Conservation (phyloP, 2,888 invertebrate species). For the Rhorus exstirpatorius region DNA sequence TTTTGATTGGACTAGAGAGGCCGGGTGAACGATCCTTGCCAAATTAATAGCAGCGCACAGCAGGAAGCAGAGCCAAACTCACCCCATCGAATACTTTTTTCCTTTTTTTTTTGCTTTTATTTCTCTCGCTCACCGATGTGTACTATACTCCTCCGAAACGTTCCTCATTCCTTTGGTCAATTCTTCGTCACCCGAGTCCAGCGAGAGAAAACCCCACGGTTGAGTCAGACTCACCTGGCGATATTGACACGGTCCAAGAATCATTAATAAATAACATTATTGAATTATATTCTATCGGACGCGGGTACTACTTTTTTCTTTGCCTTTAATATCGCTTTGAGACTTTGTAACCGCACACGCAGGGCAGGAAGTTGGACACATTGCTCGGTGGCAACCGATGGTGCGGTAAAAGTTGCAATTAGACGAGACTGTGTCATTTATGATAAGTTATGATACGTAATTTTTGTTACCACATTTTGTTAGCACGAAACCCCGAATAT, state of each 20-base stretch:
- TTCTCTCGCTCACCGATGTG: not conserved
- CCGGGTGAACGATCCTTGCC: slow-evolving; percentile 78
- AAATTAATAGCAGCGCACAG: slow-evolving; percentile 79
- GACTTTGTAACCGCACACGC: no score
- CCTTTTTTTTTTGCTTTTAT: not conserved
- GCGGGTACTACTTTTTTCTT: not conserved
- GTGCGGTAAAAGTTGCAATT: no score
- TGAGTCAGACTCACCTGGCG: slow-evolving; percentile 73
- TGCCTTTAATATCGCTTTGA: not conserved
- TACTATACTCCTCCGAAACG: slow-evolving; percentile 14
- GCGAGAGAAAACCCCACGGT: slow-evolving; percentile 58
- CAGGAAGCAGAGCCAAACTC: slow-evolving; percentile 18
- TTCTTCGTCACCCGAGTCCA: slow-evolving; percentile 50
- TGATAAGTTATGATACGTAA: no score
- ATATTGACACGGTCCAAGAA: slow-evolving; percentile 77
- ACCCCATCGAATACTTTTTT: slow-evolving; percentile 76
- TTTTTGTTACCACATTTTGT: no score
- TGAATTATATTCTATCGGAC: slow-evolving; percentile 74
- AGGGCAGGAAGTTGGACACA: no score
- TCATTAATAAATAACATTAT: slow-evolving; percentile 80
- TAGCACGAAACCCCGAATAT: no score
- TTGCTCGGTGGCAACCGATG: no score
- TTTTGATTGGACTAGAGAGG: slow-evolving; percentile 44
- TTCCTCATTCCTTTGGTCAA: slow-evolving; percentile 53
- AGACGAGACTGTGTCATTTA: no score